phyloP scores from a whole-genome alignment of 2,888 invertebrate species.

The Phorcus lineatus region DNA sequence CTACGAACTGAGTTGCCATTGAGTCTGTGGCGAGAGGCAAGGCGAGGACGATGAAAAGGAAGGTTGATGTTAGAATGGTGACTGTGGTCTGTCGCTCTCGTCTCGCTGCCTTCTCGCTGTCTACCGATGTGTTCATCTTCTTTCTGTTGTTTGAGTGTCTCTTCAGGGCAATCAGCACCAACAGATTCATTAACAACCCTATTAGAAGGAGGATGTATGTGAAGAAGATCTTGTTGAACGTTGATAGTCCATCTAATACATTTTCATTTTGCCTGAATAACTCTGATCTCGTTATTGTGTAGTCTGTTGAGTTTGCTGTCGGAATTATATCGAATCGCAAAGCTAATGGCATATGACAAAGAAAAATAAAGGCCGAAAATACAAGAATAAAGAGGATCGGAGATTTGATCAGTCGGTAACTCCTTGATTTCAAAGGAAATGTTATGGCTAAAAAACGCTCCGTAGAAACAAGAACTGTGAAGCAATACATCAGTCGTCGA shows the following conservation, averaged over 20 bases:
- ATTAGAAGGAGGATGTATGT: background rate
- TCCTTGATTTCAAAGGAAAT: background rate
- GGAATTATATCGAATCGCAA: background rate
- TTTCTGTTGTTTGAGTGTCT: background rate
- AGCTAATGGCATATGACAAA: background rate
- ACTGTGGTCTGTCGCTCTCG: background rate
- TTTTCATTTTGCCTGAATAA: background rate
- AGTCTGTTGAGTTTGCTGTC: background rate
- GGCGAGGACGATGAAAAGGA: background rate
- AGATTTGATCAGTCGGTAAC: background rate
- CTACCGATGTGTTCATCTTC: background rate
- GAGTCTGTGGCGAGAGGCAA: background rate
- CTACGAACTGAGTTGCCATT: background rate
- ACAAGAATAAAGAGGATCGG: background rate
- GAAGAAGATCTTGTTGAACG: background rate
- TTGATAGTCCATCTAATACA: background rate
- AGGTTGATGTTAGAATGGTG: background rate
- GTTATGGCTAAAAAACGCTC: background rate
- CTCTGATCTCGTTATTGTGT: background rate
- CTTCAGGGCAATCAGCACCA: background rate
- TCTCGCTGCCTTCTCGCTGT: background rate
- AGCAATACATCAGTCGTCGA: background rate
- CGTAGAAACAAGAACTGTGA: background rate
- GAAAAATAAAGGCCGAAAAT: background rate
- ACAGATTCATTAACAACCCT: background rate